phyloP scores from a whole-genome alignment of 2,113 vertebrate genomes.

The Ciconia stormi region DNA sequence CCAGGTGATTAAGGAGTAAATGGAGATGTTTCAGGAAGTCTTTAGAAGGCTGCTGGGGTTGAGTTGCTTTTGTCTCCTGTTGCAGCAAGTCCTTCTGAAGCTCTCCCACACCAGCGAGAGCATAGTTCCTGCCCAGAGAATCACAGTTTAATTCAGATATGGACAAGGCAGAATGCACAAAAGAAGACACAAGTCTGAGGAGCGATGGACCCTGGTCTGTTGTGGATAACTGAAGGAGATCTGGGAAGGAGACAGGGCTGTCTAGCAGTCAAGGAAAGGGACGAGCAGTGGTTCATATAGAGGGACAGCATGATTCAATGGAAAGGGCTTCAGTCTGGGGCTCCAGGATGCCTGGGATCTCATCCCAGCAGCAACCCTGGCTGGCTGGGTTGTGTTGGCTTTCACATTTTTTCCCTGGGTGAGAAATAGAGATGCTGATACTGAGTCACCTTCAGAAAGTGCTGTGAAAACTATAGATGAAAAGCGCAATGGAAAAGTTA shows the following conservation, averaged over 20 bases:
- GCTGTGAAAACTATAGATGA: not conserved
- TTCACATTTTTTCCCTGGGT: not conserved
- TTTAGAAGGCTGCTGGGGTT: not conserved
- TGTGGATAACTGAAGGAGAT: not conserved
- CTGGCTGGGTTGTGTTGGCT: not conserved
- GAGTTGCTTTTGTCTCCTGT: not conserved
- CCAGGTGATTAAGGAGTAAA: not conserved
- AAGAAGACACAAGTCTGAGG: not conserved
- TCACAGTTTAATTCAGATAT: fast-evolving
- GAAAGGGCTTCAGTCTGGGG: not conserved
- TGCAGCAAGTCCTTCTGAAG: not conserved
- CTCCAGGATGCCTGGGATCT: not conserved
- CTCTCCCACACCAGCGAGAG: fast-evolving
- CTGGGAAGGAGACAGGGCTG: not conserved
- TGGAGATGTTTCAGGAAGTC: not conserved
- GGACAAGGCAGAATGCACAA: not conserved
- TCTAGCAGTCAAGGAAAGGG: not conserved
- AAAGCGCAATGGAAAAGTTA: conserved; percentile 10
- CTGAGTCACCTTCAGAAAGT: not conserved
- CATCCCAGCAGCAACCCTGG: not conserved
- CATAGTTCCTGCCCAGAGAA: not conserved
- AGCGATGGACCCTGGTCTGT: not conserved
- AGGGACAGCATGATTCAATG: not conserved
- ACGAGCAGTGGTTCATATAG: not conserved
- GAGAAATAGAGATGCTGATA: not conserved